phyloP scores from a whole-genome alignment of 2,888 invertebrate species.

The Marasmarcha lunaedactyla region DNA sequence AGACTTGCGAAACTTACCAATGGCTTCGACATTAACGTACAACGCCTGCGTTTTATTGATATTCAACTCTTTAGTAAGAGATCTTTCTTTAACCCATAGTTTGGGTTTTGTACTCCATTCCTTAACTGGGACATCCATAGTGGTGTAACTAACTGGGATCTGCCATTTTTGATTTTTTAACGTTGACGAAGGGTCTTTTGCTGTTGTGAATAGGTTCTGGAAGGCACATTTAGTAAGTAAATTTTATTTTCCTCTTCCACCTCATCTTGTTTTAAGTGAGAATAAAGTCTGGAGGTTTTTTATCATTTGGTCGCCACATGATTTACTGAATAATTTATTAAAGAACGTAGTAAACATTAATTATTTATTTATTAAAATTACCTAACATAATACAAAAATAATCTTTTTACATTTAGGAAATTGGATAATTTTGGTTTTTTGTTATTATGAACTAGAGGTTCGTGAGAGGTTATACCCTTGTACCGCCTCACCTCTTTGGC shows the following conservation, averaged over 20 bases:
- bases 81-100: slow-evolving; percentile 37
- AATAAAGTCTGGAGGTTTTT: no score
- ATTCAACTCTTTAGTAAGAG: slow-evolving; percentile 17
- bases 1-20: slow-evolving; percentile 56
- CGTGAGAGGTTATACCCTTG: no score
- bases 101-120: slow-evolving; percentile 32
- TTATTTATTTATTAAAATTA: no score
- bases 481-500: no score
- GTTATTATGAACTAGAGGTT: no score
- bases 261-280: no score
- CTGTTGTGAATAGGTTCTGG: slow-evolving; percentile 44
- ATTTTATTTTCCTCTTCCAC: not conserved
- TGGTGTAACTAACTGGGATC: slow-evolving; percentile 67
- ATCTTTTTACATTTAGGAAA: no score
- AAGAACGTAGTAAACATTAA: no score
- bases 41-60: slow-evolving; percentile 59
- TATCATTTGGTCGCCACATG: no score
- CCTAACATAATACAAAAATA: no score
- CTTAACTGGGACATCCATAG: slow-evolving; percentile 20
- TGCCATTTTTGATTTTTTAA: slow-evolving; percentile 65
- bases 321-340: no score
- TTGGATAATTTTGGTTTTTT: no score
- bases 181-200: slow-evolving; percentile 32
- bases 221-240: slow-evolving; percentile 7
- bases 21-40: slow-evolving; percentile 72